Conservation (phyloP, 2,888 invertebrate genomes). For the Ochropleura leucogaster region DNA sequence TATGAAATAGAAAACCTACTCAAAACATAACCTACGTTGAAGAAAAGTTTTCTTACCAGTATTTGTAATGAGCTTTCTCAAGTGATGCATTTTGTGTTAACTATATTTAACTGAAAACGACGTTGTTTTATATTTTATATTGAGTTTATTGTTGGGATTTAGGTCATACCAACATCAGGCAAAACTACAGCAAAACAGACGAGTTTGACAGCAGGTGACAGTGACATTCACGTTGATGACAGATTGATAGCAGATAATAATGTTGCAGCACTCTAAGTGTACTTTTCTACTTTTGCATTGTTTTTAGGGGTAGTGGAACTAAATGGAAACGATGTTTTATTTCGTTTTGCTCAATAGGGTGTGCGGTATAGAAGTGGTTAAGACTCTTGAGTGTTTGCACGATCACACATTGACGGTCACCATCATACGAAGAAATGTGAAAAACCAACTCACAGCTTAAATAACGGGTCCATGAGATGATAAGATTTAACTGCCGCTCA, state of each 20-base stretch:
- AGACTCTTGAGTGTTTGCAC: too few species aligned
- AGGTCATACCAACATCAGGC: constrained; percentile 37
- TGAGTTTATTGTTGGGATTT: constrained; percentile 12
- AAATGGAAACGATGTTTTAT: neutral
- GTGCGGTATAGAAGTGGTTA: too few species aligned
- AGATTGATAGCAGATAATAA: neutral
- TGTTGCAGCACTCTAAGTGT: neutral
- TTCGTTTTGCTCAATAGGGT: too few species aligned
- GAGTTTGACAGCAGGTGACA: constrained; percentile 29
- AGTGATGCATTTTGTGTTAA: constrained; percentile 62
- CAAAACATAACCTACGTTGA: constrained; percentile 44
- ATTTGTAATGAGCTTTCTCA: constrained; percentile 60
- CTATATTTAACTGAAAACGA: constrained; percentile 1
- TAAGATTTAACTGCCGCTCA: neutral
- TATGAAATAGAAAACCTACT: constrained; percentile 24
- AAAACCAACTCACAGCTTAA: too few species aligned
- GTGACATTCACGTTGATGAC: neutral
- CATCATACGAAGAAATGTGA: too few species aligned
- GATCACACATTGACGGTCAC: too few species aligned
- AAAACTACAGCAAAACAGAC: constrained; percentile 26
- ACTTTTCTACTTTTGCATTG: constrained; percentile 15
- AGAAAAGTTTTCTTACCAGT: constrained; percentile 60
- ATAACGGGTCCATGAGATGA: too few species aligned
- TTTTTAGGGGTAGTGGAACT: neutral
- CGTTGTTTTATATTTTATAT: neutral